Evolutionary conservation across 2,888 invertebrate genomes (phyloP), one percentile per base, ranked within the genome.

Genomic region (Crocallis elinguaria): DNA sequence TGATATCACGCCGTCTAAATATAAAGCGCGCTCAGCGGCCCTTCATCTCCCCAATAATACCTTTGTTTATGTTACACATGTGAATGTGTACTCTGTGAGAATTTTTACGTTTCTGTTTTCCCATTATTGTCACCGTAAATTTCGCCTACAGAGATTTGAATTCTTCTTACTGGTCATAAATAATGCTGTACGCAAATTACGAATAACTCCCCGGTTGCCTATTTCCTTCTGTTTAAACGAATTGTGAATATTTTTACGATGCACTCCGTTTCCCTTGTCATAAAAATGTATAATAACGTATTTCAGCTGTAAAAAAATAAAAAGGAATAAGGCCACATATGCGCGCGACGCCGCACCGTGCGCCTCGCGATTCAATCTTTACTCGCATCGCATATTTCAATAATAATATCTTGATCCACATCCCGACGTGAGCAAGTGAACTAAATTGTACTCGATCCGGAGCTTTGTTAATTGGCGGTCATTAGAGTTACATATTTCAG

Each of bases 401-500:
- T 50, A 52, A 52, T 54, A 56, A 51, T 56, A 61, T 60, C 64
- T 67, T 60, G 64, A 66, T 69, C 63, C 60, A 72, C 68, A 66
- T 69, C 66, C 66, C 63, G 65, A 63, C 70, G 66, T 66, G 62
- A 74, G 67, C 70, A 73, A 78, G 81, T 78, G 71, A 75, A 79
- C 72, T 73, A 75, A 81, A 71, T 76, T 76, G 80, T 77, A 75
- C 82, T 69, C 79, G 68, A 81, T 86, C 85, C 78, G 84, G 82
- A 77, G 81, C 80, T 82, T 84, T 77, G 80, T 87, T 90, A 90
- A 90, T 90, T 90, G 85, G 73, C 80, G 73, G 79, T 88, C 83
- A 88, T 89, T 88, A 88, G 75, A 77, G 82, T 84, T 82, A 86
- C 84, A 86, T 84, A 87, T 85, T 88, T 88, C 77, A 77, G 78